phyloP scores from a whole-genome alignment of 2,888 invertebrate species.

The Zele albiditarsus region DNA sequence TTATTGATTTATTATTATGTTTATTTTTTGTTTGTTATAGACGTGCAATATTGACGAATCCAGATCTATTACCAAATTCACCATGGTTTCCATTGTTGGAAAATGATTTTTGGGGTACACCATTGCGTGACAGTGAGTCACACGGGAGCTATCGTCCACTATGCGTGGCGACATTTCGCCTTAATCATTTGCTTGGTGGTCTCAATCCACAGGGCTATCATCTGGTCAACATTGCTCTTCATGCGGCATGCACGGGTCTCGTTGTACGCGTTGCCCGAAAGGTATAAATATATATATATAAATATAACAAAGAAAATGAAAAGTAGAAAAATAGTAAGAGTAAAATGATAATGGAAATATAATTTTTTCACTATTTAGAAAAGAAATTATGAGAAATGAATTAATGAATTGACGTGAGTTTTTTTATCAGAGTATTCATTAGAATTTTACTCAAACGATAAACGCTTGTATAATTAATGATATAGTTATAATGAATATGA shows the following conservation, averaged over 20 bases:
- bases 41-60: conserved; percentile 95
- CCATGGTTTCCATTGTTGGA: conserved; percentile 87
- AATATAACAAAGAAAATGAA: not conserved
- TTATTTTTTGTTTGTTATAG: conserved; percentile 75
- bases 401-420: too few relatives aligned
- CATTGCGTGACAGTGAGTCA: conserved; percentile 91
- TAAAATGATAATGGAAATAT: not conserved
- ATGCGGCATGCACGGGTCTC: conserved; percentile 87
- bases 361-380: too few relatives aligned
- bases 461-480: too few relatives aligned
- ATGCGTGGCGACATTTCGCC: conserved; percentile 89
- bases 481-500: too few relatives aligned
- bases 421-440: too few relatives aligned
- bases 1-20: conserved; percentile 15
- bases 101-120: conserved; percentile 99
- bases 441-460: too few relatives aligned
- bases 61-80: conserved; percentile 90
- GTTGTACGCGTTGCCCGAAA: conserved; percentile 85
- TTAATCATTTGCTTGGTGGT: conserved; percentile 86
- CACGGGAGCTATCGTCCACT: conserved; percentile 98
- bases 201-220: conserved; percentile 90
- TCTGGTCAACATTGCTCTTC: conserved; percentile 88
- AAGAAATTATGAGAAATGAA: too few relatives aligned
- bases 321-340: not conserved
- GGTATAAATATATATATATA: conserved; percentile 65